These are phyloP conservation scores for Leucopsar rothschildi DNA, from an alignment of 2,113 vertebrate genomes.

Conservation along the genomic window DNA sequence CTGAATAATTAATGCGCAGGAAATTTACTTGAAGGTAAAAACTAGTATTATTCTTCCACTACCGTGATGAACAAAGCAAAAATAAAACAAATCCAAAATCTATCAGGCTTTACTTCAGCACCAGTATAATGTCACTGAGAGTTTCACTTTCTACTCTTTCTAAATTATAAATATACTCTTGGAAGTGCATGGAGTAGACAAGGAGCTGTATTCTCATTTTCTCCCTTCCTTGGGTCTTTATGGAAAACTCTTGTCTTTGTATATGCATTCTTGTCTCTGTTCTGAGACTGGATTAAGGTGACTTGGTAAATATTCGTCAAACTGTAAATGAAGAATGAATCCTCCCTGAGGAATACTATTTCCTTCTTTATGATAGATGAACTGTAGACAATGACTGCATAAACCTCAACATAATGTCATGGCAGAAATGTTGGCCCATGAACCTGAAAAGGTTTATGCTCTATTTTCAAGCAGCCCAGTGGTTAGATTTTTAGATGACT, in stretches of 20 bases:
- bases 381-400: neutral
- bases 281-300: neutral
- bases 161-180: neutral
- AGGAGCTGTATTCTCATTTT: neutral
- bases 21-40: neutral
- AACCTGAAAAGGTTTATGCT: neutral
- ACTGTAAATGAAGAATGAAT: neutral
- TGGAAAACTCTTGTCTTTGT: neutral
- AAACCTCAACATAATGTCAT: neutral
- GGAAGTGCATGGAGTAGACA: neutral
- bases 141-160: neutral
- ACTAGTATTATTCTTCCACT: neutral
- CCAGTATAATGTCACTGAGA: neutral
- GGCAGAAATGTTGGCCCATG: neutral
- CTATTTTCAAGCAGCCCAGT: neutral
- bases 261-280: neutral
- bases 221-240: neutral
- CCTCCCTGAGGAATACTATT: neutral
- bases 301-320: neutral
- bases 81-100: neutral
- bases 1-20: neutral
- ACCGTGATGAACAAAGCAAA: neutral
- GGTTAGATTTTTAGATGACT: neutral
- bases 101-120: neutral
- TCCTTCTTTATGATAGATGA: neutral